Conservation (phyloP, 2,888 invertebrate species). For the Acleris literana region DNA sequence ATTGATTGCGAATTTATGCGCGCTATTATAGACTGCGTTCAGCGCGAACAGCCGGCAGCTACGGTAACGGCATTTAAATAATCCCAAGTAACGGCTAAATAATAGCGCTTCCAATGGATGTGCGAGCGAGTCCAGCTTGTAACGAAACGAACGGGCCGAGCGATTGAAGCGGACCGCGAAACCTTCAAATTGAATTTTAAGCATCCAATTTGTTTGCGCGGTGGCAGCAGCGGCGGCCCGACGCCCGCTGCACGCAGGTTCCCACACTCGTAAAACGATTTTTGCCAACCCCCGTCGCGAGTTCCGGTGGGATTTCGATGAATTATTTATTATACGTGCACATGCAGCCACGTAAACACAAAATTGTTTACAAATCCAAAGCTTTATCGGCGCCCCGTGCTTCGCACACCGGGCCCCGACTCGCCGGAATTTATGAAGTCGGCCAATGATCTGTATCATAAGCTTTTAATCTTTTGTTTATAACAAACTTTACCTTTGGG, state of each 20-base stretch:
- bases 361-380: slow-evolving; percentile 36
- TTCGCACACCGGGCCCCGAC: not conserved
- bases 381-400: slow-evolving; percentile 23
- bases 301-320: slow-evolving; percentile 62
- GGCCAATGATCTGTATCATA: too few relatives aligned
- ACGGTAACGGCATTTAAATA: slow-evolving; percentile 53
- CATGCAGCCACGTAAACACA: slow-evolving; percentile 42
- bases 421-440: not conserved
- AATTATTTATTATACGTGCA: slow-evolving; percentile 55
- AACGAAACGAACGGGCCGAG: slow-evolving; percentile 75
- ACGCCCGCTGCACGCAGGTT: slow-evolving; percentile 48
- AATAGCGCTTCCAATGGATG: slow-evolving; percentile 74
- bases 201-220: slow-evolving; percentile 82
- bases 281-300: slow-evolving; percentile 60
- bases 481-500: too few relatives aligned
- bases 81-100: slow-evolving; percentile 65
- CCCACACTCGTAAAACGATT: slow-evolving; percentile 74
- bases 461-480: too few relatives aligned
- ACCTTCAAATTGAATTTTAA: slow-evolving; percentile 84
- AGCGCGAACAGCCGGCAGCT: not conserved
- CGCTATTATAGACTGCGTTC: slow-evolving; percentile 7
- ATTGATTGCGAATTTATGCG: slow-evolving; percentile 5
- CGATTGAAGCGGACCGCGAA: slow-evolving; percentile 81
- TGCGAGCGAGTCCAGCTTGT: slow-evolving; percentile 71
- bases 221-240: slow-evolving; percentile 53